Base-by-base conservation (phyloP, 2,888 invertebrate genomes). In the Beris chalybata region DNA sequence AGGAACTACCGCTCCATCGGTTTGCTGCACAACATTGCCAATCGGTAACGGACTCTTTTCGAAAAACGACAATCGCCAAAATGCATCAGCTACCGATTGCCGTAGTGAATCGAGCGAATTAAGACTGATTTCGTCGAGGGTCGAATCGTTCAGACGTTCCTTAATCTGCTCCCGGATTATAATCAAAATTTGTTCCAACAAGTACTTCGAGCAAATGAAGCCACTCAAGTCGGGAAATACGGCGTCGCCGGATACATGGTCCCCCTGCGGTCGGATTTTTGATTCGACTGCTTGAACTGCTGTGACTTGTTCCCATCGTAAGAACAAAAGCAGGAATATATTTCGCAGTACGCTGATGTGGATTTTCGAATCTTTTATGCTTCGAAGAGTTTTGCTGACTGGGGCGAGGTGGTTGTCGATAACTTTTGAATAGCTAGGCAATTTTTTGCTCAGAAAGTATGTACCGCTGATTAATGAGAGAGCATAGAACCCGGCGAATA, bases 241-340 rank as follows among this genome's bases (percentile, higher is more conserved):
- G 11, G 54, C 12, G 29, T 64, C 65, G 1, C 29, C 4, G 13
- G 50, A 5, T 0, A 43, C 52, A 31, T 32, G 29, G 9, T 47
- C 48, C 52, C 38, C 44, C 9, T 44, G n/a, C n/a, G 44, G n/a
- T 72, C 70, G 7, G 12, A 71, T 29, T 7, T 5, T 1, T 53
- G 59, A 0, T 45, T 68, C 11, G 38, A 55, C 29, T 15, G 11
- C 2, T 54, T 56, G 12, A 43, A 64, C 32, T 3, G 54, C 53
- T 6, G 67, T 54, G 2, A 80, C 67, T 65, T 79, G 75, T 50
- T 80, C 80, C 78, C 79, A 79, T 1, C 80, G 76, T 44, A 80
- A 64, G 53, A 78, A 79, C 0, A 78, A 71, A 44, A 80, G 68
- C 5, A 74, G 75, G 53, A 79, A 77, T 4, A 79, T 75, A 47